Evolutionary conservation across 1,140 invertebrate species (phyloP), one percentile per base, ranked within the genome.

Genomic region (Hormaphis cornu): DNA sequence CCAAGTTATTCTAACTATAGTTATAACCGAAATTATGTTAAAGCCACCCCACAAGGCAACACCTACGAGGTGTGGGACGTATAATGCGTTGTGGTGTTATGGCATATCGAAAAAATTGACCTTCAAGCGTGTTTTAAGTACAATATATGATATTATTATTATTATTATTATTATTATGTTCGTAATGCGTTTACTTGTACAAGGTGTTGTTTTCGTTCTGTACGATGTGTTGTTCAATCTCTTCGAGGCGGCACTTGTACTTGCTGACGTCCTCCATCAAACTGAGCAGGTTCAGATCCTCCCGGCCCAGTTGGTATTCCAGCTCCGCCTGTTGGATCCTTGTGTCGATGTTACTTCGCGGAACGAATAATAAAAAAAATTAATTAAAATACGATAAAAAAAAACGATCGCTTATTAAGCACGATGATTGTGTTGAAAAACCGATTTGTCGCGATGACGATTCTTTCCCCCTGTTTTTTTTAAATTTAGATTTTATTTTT

Each of bases 311-410:
- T 76, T 91, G 86, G 77, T 92, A 94, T 75, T 93, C 90, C 71
- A 93, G 77, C 78, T 94, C 91, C 0, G 91, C 91, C 75, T 93
- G 90, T 73, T 91, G 86, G 75, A 94, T 93, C 71, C 90, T 82
- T n/a, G 89, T 85, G 76, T 94, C 91, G 61, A 93, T 92, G 76
- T 93, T 93, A 74, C 90, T 93, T 78, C 16, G 72, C n/a, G 73
- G 26, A 72, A 46, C 69, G 28, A 73, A 69, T 63, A 50, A 53
- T 44, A 44, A 2, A 12, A n/a, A 69, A 42, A 63, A 10, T 52
- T 5, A 6, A 71, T 30, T 16, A 37, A 24, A 20, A 24, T 12
- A 70, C 14, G n/a, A 37, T 37, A 14, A 14, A 40, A 35, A 24
- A 58, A 12, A 46, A 44, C 24, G 7, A 33, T 46, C 30, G 14